Percentiles rank a stretch among this genome's conserved stretches.
Conservation (phyloP, 2,113 vertebrate species). For the Carlito syrichta region DNA sequence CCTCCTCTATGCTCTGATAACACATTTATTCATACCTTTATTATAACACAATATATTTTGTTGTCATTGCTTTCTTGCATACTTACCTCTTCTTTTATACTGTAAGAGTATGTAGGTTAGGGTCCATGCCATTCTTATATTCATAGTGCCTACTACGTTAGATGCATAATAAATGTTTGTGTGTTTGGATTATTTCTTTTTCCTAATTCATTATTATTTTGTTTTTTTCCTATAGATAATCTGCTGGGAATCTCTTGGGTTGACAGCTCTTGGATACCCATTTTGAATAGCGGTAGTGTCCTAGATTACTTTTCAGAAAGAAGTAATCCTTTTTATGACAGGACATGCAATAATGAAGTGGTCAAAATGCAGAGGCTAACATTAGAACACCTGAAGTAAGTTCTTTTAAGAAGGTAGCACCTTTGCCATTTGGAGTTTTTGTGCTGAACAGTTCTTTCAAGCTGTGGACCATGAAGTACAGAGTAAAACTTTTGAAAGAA, state of each 20-base stretch:
- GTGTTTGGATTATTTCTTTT: neutral
- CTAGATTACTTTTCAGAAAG: constrained; percentile 98
- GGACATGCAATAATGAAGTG: constrained; percentile 98
- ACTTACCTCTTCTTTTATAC: neutral
- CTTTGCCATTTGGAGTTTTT: neutral
- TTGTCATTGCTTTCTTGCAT: constrained; percentile 27
- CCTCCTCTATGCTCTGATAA: neutral
- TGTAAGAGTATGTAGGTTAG: neutral
- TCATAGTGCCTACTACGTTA: neutral
- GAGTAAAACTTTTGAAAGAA: constrained; percentile 18
- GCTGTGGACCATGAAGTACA: neutral
- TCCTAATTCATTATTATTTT: constrained; percentile 50
- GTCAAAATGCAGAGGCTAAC: constrained; percentile 99
- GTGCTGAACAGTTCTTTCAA: neutral
- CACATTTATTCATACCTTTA: neutral
- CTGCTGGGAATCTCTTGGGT: constrained; percentile 98
- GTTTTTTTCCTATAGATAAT: constrained; percentile 86
- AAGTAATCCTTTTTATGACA: constrained; percentile 98
- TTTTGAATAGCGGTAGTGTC: constrained; percentile 95
- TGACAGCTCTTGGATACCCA: constrained; percentile 97
- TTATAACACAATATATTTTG: neutral
- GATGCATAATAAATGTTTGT: constrained; percentile 1
- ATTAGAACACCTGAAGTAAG: constrained; percentile 97
- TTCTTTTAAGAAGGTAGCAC: constrained; percentile 45
- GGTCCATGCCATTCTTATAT: neutral